Evolutionary conservation across 2,113 vertebrate species (phyloP), one percentile per base, ranked within the genome.

Genomic region (Hassar affinis): DNA sequence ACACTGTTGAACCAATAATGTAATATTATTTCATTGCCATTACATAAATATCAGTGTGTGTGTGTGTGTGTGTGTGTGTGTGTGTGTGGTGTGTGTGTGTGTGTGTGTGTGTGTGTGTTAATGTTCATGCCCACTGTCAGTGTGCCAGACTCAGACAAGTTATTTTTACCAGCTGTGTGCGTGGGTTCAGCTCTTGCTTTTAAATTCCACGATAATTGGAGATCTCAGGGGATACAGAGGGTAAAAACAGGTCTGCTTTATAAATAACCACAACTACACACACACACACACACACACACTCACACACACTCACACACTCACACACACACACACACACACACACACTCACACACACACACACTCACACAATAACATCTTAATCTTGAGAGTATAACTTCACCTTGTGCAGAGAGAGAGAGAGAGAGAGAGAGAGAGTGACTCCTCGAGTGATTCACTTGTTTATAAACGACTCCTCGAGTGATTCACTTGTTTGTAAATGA

Each of bases 201-300:
- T 92, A 91, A 93, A 94, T 94, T 93, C 92, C 93, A 90, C 82
- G 76, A 90, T 94, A 93, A 94, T 93, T 93, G 90, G 87, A 87
- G 90, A 90, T 90, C 93, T 91, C 90, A 87, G 22, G 90, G 91
- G 91, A 92, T 85, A 81, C 88, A 89, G 88, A 88, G 85, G 88
- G 64, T 89, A 85, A 91, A 93, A 89, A 89, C 89, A 85, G 87
- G 79, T 79, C 84, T 74, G 33, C 61, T 81, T 89, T 93, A 92
- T 90, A 92, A 91, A 93, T 92, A 93, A 91, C 88, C 57, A 20
- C 20, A 25, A 4, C 12, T 42, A 18, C 72, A 66, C 38, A 42
- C 18, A 45, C 17, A 61, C 42, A 9, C 42, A 38, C 56, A 68
- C 61, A 80, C 79, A 56, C 62, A 80, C 42, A 22, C 54, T 74